Evolutionary conservation across 2,797 vertebrate species (phyloP), one percentile per base, ranked within the genome.

Genomic region (Miopithecus talapoin): DNA sequence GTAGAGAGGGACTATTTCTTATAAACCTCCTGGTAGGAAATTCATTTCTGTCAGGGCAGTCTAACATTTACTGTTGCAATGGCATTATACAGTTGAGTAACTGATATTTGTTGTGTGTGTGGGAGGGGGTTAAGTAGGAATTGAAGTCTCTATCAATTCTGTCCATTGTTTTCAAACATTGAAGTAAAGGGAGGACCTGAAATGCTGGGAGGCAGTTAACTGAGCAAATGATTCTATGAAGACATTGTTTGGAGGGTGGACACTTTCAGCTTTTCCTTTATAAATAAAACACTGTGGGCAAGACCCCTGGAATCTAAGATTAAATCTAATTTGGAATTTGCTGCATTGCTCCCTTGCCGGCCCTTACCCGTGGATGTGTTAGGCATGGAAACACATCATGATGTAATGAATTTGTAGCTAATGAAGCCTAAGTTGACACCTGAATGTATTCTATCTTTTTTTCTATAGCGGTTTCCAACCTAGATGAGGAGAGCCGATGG

Each of bases 401-500:
- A n/a, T 39, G 2, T 50, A 79, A 81, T 10, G 2, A 4, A 21
- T 57, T 80, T 80, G 85, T 48, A 79, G 74, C 43, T 79, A 33
- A 0, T 21, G 57, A 33, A 70, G 36, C 72, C 68, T 95, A 10
- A 33, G 95, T 85, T 89, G 30, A 97, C 85, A 10, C 19, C 36
- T 4, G 46, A 91, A 6, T 89, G 85, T 93, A 5, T 74, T 93
- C 81, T 97, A 0, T 96, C 68, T 98, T 46, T 97, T 76, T 86
- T 68, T 97, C 91, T 98, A 36, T 98, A 99, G 99, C 99, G 64
- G 99, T 99, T 98, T 99, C 99, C 97, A 99, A 99, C 98, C 98
- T 99, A 98, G 99, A 99, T 36, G 99, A 99, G 98, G 99, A 99
- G 98, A 99, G 99, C 92, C 99, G 99, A 97, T 99, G 99, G 99